Base-by-base conservation (phyloP, 2,113 vertebrate species). In the Pantherophis guttatus region DNA sequence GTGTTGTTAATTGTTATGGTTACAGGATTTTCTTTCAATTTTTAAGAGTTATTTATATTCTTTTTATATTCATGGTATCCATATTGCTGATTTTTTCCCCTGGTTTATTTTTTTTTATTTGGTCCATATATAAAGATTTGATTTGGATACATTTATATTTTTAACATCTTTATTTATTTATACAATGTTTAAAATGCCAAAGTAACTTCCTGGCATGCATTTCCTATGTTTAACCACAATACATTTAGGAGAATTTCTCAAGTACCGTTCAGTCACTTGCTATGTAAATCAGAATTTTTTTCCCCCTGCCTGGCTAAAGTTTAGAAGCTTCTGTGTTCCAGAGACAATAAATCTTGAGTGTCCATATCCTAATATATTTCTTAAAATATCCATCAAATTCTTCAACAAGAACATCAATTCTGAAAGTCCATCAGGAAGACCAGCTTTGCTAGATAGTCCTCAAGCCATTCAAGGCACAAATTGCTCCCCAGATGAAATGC, bases 121-220 rank as follows among this genome's bases (percentile, higher is more conserved):
- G 5, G n/a, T 33, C 5, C 65, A 75, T 33, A 17, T 33, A 75
- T 75, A 75, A 75, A 75, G n/a, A n/a, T 75, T 33, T 75, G 65
- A 75, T 75, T 33, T 96, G 94, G 92, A 93, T 87, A 50, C 87
- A 94, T 95, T 93, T 50, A 58, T 95, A 95, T 95, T 95, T 8
- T 54, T 94, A 94, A 94, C 95, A 94, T 95, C 94, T 86, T 57
- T 33, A 33, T 75, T 75, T n/a, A 75, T 75, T 75, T 33, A 17
- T 17, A 75, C 65, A 75, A 33, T 33, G 23, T 58, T 24, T 44
- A 50, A 10, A 81, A 44, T 86, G 57, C 75, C 90, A n/a, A 91
- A 58, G 57, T 86, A 86, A 91, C 54, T 58, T 91, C 52, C 62
- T 90, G 53, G 65, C n/a, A 91, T 91, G 12, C 39, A 52, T n/a